These are phyloP conservation scores for Aphelenchoides besseyi DNA, from an alignment of 1,140 invertebrate species.

Conservation along the genomic window DNA sequence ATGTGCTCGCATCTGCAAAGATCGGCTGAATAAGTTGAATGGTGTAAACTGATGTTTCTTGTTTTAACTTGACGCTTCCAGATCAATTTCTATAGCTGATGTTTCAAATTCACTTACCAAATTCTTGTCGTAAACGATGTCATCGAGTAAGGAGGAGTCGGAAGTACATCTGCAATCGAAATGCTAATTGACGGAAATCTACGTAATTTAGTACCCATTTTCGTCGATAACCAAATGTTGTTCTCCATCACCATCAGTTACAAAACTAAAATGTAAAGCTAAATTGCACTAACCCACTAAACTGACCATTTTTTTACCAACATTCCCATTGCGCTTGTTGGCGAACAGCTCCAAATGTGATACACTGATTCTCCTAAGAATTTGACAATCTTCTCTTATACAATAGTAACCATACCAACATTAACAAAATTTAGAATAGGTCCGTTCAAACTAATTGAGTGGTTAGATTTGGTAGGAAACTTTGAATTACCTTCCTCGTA, in stretches of 20 bases:
- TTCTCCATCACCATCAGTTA: conserved; percentile 61
- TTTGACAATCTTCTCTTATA: no score
- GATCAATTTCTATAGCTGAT: background rate
- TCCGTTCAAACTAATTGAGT: conserved; percentile 45
- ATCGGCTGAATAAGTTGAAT: no score
- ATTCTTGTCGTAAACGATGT: conserved; percentile 49
- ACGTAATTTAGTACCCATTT: conserved; percentile 45
- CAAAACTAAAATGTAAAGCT: no score
- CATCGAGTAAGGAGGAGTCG: conserved; percentile 50
- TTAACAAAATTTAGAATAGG: conserved; percentile 50
- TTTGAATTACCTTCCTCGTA: conserved; percentile 33
- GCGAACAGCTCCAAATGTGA: conserved; percentile 19
- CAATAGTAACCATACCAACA: no score
- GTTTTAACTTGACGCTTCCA: conserved; percentile 2
- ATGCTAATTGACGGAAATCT: conserved; percentile 1
- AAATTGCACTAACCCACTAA: conserved; percentile 60
- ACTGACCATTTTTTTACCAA: conserved; percentile 59
- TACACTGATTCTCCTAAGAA: conserved; percentile 55
- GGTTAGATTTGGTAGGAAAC: no score
- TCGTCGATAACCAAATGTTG: conserved; percentile 60
- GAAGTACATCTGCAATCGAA: conserved; percentile 48
- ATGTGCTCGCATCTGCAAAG: no score
- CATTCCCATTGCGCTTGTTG: conserved; percentile 14
- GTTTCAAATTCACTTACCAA: conserved; percentile 43
- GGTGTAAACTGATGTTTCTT: no score